Percentiles rank a stretch among this genome's conserved stretches.
Conservation (phyloP, 1,140 invertebrate genomes). For the Acyrthosiphon pisum region DNA sequence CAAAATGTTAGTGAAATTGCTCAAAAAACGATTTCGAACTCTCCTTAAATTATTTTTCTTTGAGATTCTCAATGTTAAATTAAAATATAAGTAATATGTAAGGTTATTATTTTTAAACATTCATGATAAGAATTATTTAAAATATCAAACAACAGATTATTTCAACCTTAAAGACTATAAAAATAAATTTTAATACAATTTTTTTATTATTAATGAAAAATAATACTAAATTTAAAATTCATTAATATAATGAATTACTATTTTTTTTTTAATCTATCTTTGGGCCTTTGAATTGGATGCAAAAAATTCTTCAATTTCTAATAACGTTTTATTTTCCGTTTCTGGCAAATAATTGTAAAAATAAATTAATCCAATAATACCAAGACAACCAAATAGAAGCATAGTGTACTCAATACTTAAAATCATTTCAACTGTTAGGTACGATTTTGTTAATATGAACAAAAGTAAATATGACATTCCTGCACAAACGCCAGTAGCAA, state of each 20-base stretch:
- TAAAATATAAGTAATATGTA: neutral
- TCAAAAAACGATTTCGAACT: too few relatives aligned
- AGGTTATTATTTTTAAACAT: neutral
- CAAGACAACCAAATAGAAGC: conserved; percentile 57
- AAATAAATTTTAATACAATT: too few relatives aligned
- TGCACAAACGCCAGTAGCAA: conserved; percentile 59
- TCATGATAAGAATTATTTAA: too few relatives aligned
- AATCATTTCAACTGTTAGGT: conserved; percentile 48
- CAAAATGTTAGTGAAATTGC: too few relatives aligned
- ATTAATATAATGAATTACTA: too few relatives aligned
- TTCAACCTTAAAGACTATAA: neutral
- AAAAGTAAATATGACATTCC: conserved; percentile 57
- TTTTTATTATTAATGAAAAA: too few relatives aligned
- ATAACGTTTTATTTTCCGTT: conserved; percentile 59
- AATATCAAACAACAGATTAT: too few relatives aligned
- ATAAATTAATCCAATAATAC: conserved; percentile 58
- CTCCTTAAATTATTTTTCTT: too few relatives aligned
- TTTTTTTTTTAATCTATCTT: neutral
- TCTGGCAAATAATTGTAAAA: conserved; percentile 60
- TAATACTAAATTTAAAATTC: too few relatives aligned
- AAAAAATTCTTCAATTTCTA: conserved; percentile 60
- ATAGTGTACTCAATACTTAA: conserved; percentile 58
- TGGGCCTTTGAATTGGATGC: neutral
- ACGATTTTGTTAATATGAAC: conserved; percentile 60
- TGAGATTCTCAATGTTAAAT: neutral